Conservation (phyloP, 2,797 vertebrate genomes). For the Tragelaphus eurycerus region DNA sequence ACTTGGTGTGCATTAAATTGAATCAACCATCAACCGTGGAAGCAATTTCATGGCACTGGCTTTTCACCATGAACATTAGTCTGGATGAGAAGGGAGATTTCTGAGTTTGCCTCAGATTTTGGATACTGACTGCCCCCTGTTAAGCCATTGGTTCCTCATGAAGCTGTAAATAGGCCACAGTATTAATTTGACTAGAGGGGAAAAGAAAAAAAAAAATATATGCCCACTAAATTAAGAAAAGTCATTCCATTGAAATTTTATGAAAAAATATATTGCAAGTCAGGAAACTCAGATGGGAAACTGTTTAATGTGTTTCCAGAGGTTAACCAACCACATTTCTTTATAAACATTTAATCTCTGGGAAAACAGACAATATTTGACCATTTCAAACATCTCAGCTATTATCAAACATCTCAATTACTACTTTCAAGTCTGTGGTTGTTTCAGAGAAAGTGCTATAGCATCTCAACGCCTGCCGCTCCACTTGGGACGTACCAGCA, state of each 20-base stretch:
- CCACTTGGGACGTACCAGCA: fast-evolving
- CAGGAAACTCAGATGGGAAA: background rate
- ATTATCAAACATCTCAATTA: background rate
- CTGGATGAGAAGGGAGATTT: constrained; percentile 65
- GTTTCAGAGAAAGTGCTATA: background rate
- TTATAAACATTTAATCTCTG: background rate
- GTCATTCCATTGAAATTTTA: constrained; percentile 70
- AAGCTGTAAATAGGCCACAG: constrained; percentile 77
- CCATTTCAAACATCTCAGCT: background rate
- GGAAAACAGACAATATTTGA: background rate
- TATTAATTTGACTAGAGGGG: constrained; percentile 56
- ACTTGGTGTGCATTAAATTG: constrained; percentile 62
- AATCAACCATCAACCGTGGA: constrained; percentile 69
- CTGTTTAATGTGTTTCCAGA: background rate
- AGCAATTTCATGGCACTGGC: constrained; percentile 49
- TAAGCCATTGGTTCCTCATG: constrained; percentile 69
- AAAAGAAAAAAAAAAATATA: constrained; percentile 59
- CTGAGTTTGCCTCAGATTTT: constrained; percentile 63
- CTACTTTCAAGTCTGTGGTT: background rate
- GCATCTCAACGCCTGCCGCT: fast-evolving
- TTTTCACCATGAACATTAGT: constrained; percentile 61
- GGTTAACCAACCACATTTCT: background rate
- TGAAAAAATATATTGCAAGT: background rate
- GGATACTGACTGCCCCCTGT: constrained; percentile 62
- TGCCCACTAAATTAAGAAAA: constrained; percentile 74